Evolutionary conservation across 2,888 invertebrate genomes (phyloP).

Genomic region (Lumbricus terrestris): DNA sequence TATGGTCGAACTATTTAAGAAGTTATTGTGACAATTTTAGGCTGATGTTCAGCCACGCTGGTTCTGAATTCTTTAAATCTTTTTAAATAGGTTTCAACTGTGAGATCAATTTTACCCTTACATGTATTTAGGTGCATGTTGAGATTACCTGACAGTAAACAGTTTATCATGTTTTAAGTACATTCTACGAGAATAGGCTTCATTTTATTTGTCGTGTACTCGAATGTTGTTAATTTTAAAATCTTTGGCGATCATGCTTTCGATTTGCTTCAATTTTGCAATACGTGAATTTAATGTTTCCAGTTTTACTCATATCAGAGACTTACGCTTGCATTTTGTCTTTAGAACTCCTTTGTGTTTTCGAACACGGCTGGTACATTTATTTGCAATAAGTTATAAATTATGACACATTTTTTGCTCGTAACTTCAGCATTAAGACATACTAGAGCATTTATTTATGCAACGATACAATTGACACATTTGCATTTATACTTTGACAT

Average conservation of each 20-base stretch:
- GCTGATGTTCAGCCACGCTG: not conserved
- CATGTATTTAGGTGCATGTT: not conserved
- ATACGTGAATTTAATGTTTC: slow-evolving; percentile 3
- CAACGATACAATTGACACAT: no score
- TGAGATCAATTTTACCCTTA: not conserved
- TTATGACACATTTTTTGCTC: no score
- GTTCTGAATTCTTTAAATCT: not conserved
- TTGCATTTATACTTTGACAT: no score
- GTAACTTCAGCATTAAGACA: no score
- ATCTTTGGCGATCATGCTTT: not conserved
- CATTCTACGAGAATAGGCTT: not conserved
- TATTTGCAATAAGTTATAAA: no score
- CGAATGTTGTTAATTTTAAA: not conserved
- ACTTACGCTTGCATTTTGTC: not conserved
- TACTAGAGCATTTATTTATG: no score
- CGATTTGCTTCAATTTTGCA: not conserved
- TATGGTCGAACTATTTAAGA: not conserved
- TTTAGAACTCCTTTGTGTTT: not conserved
- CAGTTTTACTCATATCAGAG: not conserved
- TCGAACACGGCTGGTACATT: no score
- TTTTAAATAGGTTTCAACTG: not conserved
- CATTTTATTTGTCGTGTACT: not conserved
- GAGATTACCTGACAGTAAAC: not conserved
- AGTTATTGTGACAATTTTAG: not conserved
- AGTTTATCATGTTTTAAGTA: not conserved